Conservation (phyloP, 2,113 vertebrate species). For the Psettodes erumei region DNA sequence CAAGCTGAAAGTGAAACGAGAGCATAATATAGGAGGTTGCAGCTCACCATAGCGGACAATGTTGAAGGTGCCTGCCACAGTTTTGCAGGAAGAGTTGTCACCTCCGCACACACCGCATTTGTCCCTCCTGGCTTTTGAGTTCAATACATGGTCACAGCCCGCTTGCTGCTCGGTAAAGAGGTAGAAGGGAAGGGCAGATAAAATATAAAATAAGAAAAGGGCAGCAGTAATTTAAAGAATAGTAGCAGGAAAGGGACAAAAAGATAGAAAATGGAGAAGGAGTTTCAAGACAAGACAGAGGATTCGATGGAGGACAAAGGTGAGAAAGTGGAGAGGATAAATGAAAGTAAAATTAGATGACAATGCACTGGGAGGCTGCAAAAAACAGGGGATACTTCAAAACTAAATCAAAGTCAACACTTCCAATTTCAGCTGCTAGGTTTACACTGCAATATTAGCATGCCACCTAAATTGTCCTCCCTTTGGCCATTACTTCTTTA, state of each 20-base stretch:
- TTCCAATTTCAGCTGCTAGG: not conserved
- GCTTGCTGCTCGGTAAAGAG: conserved; percentile 90
- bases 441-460: not conserved
- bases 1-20: not conserved
- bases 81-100: conserved; percentile 98
- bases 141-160: conserved; percentile 97
- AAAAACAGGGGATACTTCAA: too few relatives aligned
- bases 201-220: not conserved
- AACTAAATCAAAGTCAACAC: not conserved
- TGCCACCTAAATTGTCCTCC: not conserved
- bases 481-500: not conserved
- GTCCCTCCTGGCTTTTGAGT: conserved; percentile 98
- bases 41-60: conserved; percentile 93
- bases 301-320: not conserved
- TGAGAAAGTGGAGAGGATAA: not conserved
- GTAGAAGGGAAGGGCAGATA: not conserved
- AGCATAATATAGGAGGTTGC: conserved; percentile 13
- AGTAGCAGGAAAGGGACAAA: not conserved
- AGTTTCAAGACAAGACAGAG: not conserved
- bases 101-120: conserved; percentile 98
- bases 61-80: conserved; percentile 94
- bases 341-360: not conserved
- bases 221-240: not conserved
- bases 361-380: not conserved
- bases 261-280: not conserved